These are phyloP conservation scores for Ascidia mentula DNA, from an alignment of 23 tunicate species.

Conservation along the genomic window DNA sequence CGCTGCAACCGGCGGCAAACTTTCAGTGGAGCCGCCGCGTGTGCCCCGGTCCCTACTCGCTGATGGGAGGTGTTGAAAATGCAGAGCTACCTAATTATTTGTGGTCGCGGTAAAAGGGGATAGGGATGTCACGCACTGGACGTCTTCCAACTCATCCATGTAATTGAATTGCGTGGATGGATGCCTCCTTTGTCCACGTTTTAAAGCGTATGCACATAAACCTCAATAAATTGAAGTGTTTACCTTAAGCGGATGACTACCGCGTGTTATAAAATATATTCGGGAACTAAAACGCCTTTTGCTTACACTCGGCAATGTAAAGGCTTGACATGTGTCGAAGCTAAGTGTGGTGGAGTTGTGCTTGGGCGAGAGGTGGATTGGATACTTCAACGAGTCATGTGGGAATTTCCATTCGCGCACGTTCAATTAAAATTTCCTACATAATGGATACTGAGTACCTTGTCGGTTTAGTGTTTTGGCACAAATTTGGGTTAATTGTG, in stretches of 20 bases:
- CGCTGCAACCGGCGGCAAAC: not conserved
- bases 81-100: not conserved
- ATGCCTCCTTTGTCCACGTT: not conserved
- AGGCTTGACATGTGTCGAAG: not conserved
- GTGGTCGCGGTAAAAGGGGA: not conserved
- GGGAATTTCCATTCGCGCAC: not conserved
- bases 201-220: not conserved
- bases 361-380: not conserved
- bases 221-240: not conserved
- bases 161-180: slow-evolving; percentile 9
- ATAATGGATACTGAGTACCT: not conserved
- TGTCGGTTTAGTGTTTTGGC: no score
- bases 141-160: not conserved
- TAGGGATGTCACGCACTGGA: not conserved
- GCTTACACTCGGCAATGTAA: not conserved
- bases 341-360: not conserved
- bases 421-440: not conserved
- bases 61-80: not conserved
- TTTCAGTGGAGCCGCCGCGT: not conserved
- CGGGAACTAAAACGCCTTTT: not conserved
- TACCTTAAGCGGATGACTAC: not conserved
- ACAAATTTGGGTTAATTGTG: no score
- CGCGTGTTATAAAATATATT: no score
- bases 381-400: not conserved
- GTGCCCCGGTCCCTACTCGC: not conserved